Evolutionary conservation across 2,888 invertebrate genomes (phyloP).

Genomic region (Caenorhabditis virilis): DNA sequence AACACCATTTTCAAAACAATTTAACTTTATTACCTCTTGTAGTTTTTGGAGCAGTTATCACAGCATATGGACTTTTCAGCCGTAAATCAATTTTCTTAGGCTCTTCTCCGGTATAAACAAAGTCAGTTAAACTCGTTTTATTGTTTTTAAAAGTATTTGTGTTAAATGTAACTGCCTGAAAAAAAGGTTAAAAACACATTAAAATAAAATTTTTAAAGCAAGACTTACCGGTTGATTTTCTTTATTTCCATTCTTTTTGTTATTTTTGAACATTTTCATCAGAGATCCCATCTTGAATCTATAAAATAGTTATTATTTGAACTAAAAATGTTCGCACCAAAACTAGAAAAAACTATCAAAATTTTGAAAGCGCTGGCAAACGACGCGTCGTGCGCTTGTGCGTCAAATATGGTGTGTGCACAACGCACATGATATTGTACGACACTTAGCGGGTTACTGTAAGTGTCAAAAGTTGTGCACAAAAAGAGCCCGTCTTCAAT

Average conservation of each 20-base stretch:
- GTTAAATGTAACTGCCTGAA: constrained; percentile 29
- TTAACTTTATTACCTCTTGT: constrained; percentile 24
- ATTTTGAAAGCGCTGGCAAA: neutral
- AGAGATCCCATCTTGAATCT: constrained; percentile 25
- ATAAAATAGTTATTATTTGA: neutral
- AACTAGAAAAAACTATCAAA: neutral
- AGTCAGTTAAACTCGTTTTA: constrained; percentile 17
- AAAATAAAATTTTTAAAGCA: neutral
- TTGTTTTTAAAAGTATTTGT: constrained; percentile 20
- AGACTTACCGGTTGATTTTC: constrained; percentile 42
- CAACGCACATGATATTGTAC: constrained; percentile 2
- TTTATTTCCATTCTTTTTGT: constrained; percentile 41
- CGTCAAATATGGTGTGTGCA: constrained; percentile 3
- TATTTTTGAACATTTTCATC: constrained; percentile 44
- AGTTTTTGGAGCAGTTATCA: constrained; percentile 44
- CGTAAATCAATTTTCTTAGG: constrained; percentile 19
- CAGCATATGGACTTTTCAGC: constrained; percentile 46
- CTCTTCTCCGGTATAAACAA: constrained; percentile 19
- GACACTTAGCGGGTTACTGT: constrained; percentile 9
- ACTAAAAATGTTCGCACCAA: neutral
- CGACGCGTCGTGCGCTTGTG: constrained; percentile 5
- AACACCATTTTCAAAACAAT: neutral
- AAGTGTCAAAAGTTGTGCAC: too few species aligned
- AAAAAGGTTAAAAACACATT: neutral
- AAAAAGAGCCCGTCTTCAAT: too few species aligned